A percentile compares a stretch with the other conserved stretches of the same genome.
phyloP scores from a whole-genome alignment of 2,797 vertebrate genomes.

The Petrocephalus schoutedeni region DNA sequence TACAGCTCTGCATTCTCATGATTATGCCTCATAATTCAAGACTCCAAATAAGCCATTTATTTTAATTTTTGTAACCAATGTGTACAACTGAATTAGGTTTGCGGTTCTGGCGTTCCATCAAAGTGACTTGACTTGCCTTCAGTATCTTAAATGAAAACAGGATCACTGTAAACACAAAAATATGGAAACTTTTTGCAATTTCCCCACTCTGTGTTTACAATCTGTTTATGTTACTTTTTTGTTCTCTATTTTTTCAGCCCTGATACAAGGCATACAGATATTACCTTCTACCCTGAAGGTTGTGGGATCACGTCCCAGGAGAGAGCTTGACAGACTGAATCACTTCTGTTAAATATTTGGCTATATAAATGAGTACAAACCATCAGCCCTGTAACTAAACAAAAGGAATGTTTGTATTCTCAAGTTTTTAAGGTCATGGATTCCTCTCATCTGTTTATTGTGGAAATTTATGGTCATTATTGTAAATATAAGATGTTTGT shows the following conservation, averaged over 20 bases:
- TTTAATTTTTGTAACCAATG: constrained; percentile 13
- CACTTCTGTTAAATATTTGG: constrained; percentile 8
- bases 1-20: not conserved
- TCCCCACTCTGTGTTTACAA: not conserved
- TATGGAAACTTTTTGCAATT: not conserved
- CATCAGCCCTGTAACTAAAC: constrained; percentile 4
- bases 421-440: constrained; percentile 1
- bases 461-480: not conserved
- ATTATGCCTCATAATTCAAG: constrained; percentile 9
- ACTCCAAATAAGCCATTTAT: constrained; percentile 9
- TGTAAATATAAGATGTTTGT: not conserved
- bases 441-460: not conserved
- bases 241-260: not conserved
- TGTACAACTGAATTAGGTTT: constrained; percentile 9
- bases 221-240: not conserved
- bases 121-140: not conserved
- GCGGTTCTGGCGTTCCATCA: constrained; percentile 9
- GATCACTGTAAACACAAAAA: not conserved
- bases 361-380: not conserved
- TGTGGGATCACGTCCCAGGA: not conserved
- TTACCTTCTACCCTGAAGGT: not conserved
- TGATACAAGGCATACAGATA: not conserved
- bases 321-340: not conserved
- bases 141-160: constrained; percentile 13
- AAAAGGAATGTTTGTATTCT: constrained; percentile 1